These are phyloP conservation scores for Drosophila kurseongensis DNA, from an alignment of 1,140 invertebrate species.

Conservation along the genomic window DNA sequence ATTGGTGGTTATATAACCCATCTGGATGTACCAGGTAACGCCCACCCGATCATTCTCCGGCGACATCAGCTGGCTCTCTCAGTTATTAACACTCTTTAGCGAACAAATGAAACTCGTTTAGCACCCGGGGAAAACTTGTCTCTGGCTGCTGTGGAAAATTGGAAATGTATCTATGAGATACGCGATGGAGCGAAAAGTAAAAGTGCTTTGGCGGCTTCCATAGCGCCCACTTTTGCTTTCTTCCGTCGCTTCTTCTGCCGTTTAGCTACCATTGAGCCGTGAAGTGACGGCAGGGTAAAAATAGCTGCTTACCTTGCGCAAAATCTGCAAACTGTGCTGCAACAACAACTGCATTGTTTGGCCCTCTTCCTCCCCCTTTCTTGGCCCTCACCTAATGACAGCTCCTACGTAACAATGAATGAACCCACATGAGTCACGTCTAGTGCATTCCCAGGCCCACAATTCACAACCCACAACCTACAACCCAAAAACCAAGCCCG, in stretches of 20 bases:
- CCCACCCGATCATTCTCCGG: constrained; percentile 33
- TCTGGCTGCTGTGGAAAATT: constrained; percentile 62
- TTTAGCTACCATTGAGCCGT: constrained; percentile 36
- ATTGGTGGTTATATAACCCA: constrained; percentile 28
- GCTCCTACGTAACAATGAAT: constrained; percentile 54
- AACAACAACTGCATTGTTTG: constrained; percentile 38
- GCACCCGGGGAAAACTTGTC: constrained; percentile 60
- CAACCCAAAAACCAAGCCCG: constrained; percentile 1
- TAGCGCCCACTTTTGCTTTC: constrained; percentile 71
- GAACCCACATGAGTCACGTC: constrained; percentile 70
- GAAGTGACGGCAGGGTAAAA: constrained; percentile 1
- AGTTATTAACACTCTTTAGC: constrained; percentile 21
- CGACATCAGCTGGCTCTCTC: constrained; percentile 31
- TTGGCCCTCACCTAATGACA: neutral
- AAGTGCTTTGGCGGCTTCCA: constrained; percentile 52
- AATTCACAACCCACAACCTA: constrained; percentile 1
- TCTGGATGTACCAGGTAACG: constrained; percentile 37
- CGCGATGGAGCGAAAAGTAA: constrained; percentile 66
- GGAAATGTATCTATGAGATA: constrained; percentile 60
- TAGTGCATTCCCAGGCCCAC: constrained; percentile 37
- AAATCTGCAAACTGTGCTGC: constrained; percentile 34
- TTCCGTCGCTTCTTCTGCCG: constrained; percentile 42
- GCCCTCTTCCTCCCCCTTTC: neutral
- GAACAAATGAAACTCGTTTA: constrained; percentile 32
- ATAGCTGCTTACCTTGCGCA: constrained; percentile 43